A percentile compares a stretch with the other conserved stretches of the same genome.
Evolutionary conservation across 2,113 vertebrate genomes (phyloP).

Genomic region (Natator depressus): DNA sequence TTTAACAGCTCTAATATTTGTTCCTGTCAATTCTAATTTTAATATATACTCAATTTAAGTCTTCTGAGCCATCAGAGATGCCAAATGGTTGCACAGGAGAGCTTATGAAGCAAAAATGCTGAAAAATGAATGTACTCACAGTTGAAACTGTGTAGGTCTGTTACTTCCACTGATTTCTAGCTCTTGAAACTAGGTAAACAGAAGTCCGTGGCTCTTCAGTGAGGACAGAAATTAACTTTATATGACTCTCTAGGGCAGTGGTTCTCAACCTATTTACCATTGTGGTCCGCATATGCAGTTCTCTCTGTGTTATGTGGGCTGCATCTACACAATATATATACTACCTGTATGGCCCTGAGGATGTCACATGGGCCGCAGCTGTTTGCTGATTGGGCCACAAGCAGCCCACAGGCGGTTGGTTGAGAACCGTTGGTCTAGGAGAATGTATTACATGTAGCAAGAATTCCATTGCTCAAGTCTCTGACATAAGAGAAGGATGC

Average conservation of each 20-base stretch:
- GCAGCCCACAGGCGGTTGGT: too few species aligned
- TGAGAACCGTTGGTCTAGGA: not conserved
- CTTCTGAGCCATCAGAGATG: constrained; percentile 19
- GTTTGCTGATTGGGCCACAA: too few species aligned
- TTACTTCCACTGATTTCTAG: not conserved
- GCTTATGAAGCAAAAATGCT: not conserved
- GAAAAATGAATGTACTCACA: not conserved
- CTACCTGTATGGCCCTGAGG: too few species aligned
- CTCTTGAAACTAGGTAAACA: not conserved
- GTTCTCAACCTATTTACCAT: too few species aligned
- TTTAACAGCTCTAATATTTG: constrained; percentile 22
- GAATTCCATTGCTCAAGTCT: not conserved
- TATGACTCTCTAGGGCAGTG: not conserved
- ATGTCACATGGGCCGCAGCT: too few species aligned
- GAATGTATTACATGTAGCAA: accelerated
- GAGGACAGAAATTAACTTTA: not conserved
- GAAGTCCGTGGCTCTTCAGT: not conserved
- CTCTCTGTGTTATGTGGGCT: too few species aligned
- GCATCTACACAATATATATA: too few species aligned
- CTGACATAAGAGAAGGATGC: not conserved
- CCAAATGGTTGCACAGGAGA: not conserved
- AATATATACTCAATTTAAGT: not conserved
- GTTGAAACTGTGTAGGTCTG: not conserved
- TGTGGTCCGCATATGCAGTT: too few species aligned
- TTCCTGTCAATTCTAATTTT: not conserved